phyloP scores from a whole-genome alignment of 2,888 invertebrate species.

The Calameuta filiformis region DNA sequence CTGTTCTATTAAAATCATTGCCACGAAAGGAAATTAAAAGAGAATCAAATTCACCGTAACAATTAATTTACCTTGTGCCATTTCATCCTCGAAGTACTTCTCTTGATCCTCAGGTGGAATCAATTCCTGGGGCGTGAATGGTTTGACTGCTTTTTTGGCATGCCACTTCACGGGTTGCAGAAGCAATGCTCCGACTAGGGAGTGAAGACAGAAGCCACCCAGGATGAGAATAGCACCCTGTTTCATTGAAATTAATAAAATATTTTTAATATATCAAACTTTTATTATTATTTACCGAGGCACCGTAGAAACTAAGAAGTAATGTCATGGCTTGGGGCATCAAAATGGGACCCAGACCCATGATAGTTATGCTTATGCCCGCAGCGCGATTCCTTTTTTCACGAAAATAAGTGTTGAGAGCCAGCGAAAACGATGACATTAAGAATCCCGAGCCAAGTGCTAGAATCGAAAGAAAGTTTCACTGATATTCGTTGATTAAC shows the following conservation, averaged over 20 bases:
- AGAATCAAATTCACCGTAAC: background rate
- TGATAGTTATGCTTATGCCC: constrained; percentile 74
- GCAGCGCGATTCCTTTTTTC: constrained; percentile 73
- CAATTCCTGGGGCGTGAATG: background rate
- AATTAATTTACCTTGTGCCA: background rate
- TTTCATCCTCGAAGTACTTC: background rate
- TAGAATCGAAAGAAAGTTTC: constrained; percentile 59
- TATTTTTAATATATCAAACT: background rate
- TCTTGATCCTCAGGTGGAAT: background rate
- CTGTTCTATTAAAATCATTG: background rate
- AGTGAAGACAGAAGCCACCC: constrained; percentile 73
- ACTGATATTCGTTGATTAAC: constrained; percentile 10
- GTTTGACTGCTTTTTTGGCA: constrained; percentile 50
- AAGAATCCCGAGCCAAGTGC: constrained; percentile 73
- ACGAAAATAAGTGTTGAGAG: constrained; percentile 75
- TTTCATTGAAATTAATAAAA: background rate
- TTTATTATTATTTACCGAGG: constrained; percentile 53
- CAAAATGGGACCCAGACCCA: constrained; percentile 75
- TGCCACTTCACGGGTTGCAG: constrained; percentile 79
- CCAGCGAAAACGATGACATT: constrained; percentile 73
- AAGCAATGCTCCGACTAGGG: constrained; percentile 71
- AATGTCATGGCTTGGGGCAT: constrained; percentile 73
- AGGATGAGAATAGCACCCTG: constrained; percentile 74
- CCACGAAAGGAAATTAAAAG: background rate
- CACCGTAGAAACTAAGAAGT: constrained; percentile 70